Base-by-base conservation (phyloP, 1,140 invertebrate genomes). In the Spodoptera frugiperda region DNA sequence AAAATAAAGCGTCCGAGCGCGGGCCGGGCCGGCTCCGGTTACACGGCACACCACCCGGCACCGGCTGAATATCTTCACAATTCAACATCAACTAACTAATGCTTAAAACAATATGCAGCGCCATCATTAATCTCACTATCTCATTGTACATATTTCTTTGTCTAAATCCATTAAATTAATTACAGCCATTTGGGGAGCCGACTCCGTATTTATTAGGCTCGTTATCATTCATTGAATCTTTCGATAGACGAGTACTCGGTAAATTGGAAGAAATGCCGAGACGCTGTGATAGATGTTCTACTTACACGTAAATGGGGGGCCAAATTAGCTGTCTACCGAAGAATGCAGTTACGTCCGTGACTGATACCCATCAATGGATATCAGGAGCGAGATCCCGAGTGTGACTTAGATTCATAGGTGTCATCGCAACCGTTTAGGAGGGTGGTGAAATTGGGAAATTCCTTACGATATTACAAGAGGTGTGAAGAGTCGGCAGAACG, bases 101-200 rank as follows among this genome's bases (percentile, higher is more conserved):
- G 53, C 39, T 57, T 72, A 82, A 87, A 89, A 88, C 87, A 85
- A 85, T 82, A 74, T 78, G 79, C 76, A 82, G 80, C 79, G 70
- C 81, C 78, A 91, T 91, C 86, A 73, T 73, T 59, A 91, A 90
- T 91, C 89, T 87, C 84, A 89, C 89, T 91, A 92, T 91, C 89
- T 92, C 86, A 87, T 85, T 89, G 87, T 90, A 91, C 89, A 91
- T 89, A 92, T 90, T 93, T 93, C 91, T 91, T 91, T 92, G 89
- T 92, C 88, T 91, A 91, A 91, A 93, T 92, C 88, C 90, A 92
- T 92, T 92, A 92, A 92, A 92, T 92, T 92, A 92, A 93, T 93
- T 92, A 90, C 89, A 70, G 84, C 79, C 84, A 88, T 92, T 91
- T 84, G 82, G 84, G 85, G 87, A 86, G 90, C 84, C 89, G 89